Evolutionary conservation across 2,797 vertebrate genomes (phyloP), one percentile per base, ranked within the genome.

Genomic region (Leucoraja ocellata): DNA sequence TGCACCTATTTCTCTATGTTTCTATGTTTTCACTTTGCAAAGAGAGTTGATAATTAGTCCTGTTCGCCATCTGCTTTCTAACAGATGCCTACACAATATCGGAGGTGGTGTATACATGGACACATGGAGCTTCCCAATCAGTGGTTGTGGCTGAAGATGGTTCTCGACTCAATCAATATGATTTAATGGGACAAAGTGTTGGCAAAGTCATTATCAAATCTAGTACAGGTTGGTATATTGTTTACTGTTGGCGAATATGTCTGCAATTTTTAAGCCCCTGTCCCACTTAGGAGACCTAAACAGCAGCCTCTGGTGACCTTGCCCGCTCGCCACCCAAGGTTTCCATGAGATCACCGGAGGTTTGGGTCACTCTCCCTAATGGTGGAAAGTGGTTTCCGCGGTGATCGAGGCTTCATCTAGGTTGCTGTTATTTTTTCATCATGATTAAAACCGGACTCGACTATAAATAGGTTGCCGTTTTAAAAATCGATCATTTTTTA

Each of bases 101-200:
- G 16, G 99, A 99, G 95, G 99, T 99, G 86, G 98, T 99, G 73
- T 99, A 99, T 0, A 97, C 98, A 94, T 99, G 99, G 99, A 99
- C 98, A 46, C 96, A 98, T 93, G 98, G 98, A 54, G 98, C 98
- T 2, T 97, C 97, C 8, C 96, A 97, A 93, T 99, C 99, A 0
- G 99, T 99, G 94, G 98, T 99, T 90, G 99, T 99, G 94, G 99
- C 98, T 28, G 98, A 99, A 94, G 99, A 99, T 0, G 98, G 98
- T 32, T 99, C 99, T 93, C 97, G 98, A 39, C 95, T 99, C 94
- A 99, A 99, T 95, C 99, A 99, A 94, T 99, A 99, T 0, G 98
- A 99, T 94, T 97, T 99, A 93, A 98, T 99, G 94, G 98, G 98
- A 63, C 98, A 99, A 96, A 97, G 97, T 2, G 99, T 99, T 94